phyloP scores from a whole-genome alignment of 2,797 vertebrate species.

The Ataeniobius toweri region DNA sequence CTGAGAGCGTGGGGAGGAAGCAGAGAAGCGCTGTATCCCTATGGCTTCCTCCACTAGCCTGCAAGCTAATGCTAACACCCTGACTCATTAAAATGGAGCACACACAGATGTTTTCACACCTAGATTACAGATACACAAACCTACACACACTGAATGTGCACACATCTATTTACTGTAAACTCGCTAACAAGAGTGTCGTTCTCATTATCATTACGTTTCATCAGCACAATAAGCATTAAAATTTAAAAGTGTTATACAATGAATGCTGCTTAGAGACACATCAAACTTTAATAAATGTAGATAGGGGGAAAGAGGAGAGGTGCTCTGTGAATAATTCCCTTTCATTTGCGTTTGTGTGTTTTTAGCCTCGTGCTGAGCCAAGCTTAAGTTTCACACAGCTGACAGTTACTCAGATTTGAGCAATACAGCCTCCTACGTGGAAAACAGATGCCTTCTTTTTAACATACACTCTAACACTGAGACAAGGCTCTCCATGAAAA shows the following conservation, averaged over 20 bases:
- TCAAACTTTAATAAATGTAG: conserved; percentile 72
- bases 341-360: conserved; percentile 64
- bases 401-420: conserved; percentile 36
- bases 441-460: conserved; percentile 11
- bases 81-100: conserved; percentile 45
- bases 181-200: conserved; percentile 7
- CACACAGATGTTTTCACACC: conserved; percentile 6
- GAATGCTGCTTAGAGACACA: conserved; percentile 66
- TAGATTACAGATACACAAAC: conserved; percentile 8
- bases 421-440: conserved; percentile 13
- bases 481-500: conserved; percentile 38
- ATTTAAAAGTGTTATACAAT: conserved; percentile 58
- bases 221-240: conserved; percentile 70
- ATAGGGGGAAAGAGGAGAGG: conserved; percentile 28
- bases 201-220: conserved; percentile 67
- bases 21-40: conserved; percentile 43
- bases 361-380: conserved; percentile 34
- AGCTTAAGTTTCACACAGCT: conserved; percentile 37
- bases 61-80: conserved; percentile 61
- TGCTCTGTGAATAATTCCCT: conserved; percentile 77
- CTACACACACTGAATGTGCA: conserved; percentile 2
- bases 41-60: conserved; percentile 58
- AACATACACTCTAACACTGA: background rate
- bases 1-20: conserved; percentile 55
- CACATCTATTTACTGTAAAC: conserved; percentile 55